phyloP scores from a whole-genome alignment of 2,888 invertebrate species.

The Marronus borbonicus region DNA sequence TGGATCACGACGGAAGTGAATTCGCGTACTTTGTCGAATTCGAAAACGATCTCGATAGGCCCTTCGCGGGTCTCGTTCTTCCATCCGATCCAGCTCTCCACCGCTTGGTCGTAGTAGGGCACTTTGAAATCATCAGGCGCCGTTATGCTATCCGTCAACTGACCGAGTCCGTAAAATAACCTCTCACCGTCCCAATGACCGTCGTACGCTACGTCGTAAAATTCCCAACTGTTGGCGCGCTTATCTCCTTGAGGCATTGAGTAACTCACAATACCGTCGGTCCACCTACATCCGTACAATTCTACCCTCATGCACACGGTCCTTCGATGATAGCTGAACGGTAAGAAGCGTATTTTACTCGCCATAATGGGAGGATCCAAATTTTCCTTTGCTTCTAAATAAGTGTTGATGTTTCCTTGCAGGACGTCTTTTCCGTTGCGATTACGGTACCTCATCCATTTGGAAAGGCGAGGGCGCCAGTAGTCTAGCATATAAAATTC shows the following conservation, averaged over 20 bases:
- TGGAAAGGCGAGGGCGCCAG: conserved; percentile 84
- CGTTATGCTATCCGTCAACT: conserved; percentile 86
- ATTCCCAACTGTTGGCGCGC: conserved; percentile 84
- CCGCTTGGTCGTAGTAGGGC: conserved; percentile 73
- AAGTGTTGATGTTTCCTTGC: conserved; percentile 90
- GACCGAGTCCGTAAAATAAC: conserved; percentile 86
- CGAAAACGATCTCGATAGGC: conserved; percentile 81
- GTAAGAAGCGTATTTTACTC: conserved; percentile 87
- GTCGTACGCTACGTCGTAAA: conserved; percentile 90
- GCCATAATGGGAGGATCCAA: conserved; percentile 90
- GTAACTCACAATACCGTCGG: conserved; percentile 88
- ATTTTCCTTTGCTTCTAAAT: conserved; percentile 82
- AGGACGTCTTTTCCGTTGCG: conserved; percentile 82
- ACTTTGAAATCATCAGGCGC: conserved; percentile 84
- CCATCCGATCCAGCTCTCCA: conserved; percentile 95
- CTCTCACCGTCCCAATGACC: conserved; percentile 85
- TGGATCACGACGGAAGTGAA: conserved; percentile 87
- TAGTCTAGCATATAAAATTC: conserved; percentile 89
- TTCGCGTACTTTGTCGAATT: conserved; percentile 90
- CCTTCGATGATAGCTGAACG: conserved; percentile 85
- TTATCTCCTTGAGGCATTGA: conserved; percentile 91
- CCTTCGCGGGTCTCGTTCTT: conserved; percentile 81
- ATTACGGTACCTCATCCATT: conserved; percentile 87
- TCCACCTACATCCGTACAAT: conserved; percentile 90
- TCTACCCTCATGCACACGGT: conserved; percentile 95